Evolutionary conservation across 2,888 invertebrate genomes (phyloP).

Genomic region (Acrobasis suavella): DNA sequence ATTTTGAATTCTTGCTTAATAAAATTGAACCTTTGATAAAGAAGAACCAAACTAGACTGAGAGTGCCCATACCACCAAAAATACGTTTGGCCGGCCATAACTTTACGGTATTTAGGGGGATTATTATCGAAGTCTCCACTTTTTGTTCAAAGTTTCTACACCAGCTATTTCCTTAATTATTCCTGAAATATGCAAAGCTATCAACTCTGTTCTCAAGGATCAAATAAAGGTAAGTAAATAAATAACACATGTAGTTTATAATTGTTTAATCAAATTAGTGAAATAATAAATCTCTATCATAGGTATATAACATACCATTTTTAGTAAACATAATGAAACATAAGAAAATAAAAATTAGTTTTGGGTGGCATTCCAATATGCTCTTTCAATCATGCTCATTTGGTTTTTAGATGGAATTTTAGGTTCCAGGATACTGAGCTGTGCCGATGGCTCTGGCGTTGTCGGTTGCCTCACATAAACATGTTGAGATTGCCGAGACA

Average conservation of each 20-base stretch:
- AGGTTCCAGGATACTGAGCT: no score
- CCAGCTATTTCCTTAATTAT: constrained; percentile 17
- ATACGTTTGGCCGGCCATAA: constrained; percentile 25
- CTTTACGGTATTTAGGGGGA: constrained; percentile 24
- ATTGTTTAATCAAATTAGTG: neutral
- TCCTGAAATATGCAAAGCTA: constrained; percentile 14
- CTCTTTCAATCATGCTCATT: no score
- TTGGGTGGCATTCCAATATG: no score
- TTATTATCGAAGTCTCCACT: constrained; percentile 17
- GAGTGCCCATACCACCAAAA: constrained; percentile 25
- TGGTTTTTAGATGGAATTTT: no score
- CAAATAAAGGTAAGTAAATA: constrained; percentile 21
- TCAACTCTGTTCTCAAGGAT: constrained; percentile 13
- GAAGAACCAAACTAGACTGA: constrained; percentile 24
- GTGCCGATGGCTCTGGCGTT: no score
- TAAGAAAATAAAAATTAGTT: no score
- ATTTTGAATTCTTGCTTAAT: constrained; percentile 6
- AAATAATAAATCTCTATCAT: no score
- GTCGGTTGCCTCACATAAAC: no score
- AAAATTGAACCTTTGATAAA: constrained; percentile 24
- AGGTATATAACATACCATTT: no score
- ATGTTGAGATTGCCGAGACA: no score
- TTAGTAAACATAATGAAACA: no score
- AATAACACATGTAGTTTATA: neutral
- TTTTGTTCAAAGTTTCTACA: constrained; percentile 20